A percentile compares a stretch with the other conserved stretches of the same genome.
phyloP scores from a whole-genome alignment of 2,888 invertebrate genomes.

The Geophilus truncorum region DNA sequence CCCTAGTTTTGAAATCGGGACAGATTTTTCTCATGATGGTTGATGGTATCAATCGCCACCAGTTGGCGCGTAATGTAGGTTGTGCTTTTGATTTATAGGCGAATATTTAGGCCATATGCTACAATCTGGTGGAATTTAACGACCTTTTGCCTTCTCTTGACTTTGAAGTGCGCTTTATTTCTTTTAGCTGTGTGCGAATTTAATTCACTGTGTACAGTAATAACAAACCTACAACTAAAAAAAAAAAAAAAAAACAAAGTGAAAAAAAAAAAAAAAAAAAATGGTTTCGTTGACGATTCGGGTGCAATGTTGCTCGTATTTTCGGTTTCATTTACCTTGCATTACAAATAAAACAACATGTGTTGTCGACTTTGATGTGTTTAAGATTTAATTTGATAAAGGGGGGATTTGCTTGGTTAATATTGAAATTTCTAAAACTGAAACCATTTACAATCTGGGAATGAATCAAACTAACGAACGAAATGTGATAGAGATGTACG shows the following conservation, averaged over 20 bases:
- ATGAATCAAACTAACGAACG: not conserved
- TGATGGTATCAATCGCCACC: not conserved
- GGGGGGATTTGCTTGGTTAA: not conserved
- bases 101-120: conserved; percentile 32
- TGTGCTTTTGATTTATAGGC: conserved; percentile 27
- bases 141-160: not conserved
- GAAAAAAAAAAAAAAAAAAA: not conserved
- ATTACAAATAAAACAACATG: not conserved
- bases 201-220: conserved; percentile 16
- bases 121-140: not conserved
- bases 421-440: not conserved
- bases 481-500: not conserved
- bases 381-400: not conserved
- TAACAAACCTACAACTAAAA: not conserved
- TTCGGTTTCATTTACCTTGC: not conserved
- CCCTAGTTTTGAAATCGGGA: not conserved
- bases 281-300: not conserved
- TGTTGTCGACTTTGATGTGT: not conserved
- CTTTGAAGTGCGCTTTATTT: not conserved
- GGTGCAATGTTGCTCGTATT: not conserved
- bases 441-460: not conserved
- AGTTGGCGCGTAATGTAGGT: not conserved
- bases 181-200: not conserved
- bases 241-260: not conserved
- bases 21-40: not conserved